These are phyloP conservation scores for Hypanus sabinus DNA, from an alignment of 2,113 vertebrate genomes.

Conservation along the genomic window DNA sequence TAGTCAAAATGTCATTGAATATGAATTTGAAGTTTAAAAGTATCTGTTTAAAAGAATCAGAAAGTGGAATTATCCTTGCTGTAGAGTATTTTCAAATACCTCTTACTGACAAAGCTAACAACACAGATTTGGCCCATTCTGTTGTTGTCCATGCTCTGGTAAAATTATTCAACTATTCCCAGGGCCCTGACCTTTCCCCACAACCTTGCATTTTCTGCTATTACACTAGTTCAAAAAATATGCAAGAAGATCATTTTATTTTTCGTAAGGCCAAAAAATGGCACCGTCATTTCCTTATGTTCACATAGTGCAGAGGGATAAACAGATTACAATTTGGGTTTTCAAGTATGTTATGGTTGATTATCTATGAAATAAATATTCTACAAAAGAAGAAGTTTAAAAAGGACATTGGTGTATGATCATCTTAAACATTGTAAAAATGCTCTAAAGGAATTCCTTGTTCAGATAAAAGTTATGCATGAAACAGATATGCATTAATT, in stretches of 20 bases:
- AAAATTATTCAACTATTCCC: background rate
- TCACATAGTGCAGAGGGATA: background rate
- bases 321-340: background rate
- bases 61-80: background rate
- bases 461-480: conserved; percentile 7
- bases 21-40: background rate
- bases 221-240: background rate
- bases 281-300: background rate
- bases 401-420: background rate
- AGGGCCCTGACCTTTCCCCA: background rate
- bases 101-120: background rate
- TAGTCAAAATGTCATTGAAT: background rate
- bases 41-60: background rate
- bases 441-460: background rate
- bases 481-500: conserved; percentile 26
- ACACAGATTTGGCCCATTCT: background rate
- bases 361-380: background rate
- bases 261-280: background rate
- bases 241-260: background rate
- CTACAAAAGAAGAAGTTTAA: background rate
- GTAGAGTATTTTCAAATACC: background rate
- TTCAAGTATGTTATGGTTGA: too few species aligned
- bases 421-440: background rate
- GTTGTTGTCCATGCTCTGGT: background rate
- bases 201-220: background rate